Base-by-base conservation (phyloP, 2,113 vertebrate genomes). In the Gambusia affinis region DNA sequence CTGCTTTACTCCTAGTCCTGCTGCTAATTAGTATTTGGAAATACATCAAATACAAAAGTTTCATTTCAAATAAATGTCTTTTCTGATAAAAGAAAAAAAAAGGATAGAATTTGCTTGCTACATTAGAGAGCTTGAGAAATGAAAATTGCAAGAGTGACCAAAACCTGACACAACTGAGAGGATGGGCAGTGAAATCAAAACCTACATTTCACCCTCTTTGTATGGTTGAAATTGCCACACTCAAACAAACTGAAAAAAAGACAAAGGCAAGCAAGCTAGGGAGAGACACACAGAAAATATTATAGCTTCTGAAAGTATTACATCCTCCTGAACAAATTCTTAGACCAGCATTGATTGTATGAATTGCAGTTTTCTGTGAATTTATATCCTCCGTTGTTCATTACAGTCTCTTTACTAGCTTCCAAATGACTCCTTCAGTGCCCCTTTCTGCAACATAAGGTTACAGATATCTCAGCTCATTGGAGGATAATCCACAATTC, bases 181-280 rank as follows among this genome's bases (percentile, higher is more conserved):
- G 63, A 77, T 27, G 35, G 31, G 42, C 60, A 70, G 64, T 62
- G 67, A 65, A 64, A 72, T 14, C 22, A 30, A 76, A 80, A 61
- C 60, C 51, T 60, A 72, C 81, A 83, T 81, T 84, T 84, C 72
- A 84, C 70, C 64, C 37, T 74, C 60, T 70, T 28, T 35, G 71
- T 76, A 77, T 61, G 65, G 61, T 65, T 60, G 73, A 79, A 82
- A 83, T 79, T 77, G 70, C 39, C n/a, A 44, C 75, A 85, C 66
- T 83, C 65, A 68, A 82, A 78, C 54, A 63, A 71, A 79, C 63
- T 75, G 60, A 71, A 51, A 67, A 70, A 39, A 69, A 72, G 60
- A 2, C 10, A 51, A 69, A 31, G 14, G 27, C 60, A 42, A 67
- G 42, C 44, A 33, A 73, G 60, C 73, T 14, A 51, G 63, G n/a